Evolutionary conservation across 2,888 invertebrate genomes (phyloP).

Genomic region (Aleiodes testaceus): DNA sequence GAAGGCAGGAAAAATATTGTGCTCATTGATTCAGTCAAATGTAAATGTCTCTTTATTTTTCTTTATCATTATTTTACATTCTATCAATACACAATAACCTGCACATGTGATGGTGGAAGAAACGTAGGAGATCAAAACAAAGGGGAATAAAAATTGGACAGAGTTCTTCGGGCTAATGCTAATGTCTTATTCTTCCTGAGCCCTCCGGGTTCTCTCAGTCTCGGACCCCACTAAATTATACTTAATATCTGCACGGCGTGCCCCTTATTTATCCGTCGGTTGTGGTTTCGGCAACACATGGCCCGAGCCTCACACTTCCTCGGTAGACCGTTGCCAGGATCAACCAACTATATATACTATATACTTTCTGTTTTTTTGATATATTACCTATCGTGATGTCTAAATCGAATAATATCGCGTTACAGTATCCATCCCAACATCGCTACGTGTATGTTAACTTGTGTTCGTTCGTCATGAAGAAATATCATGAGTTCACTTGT

Average conservation of each 20-base stretch:
- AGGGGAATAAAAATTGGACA: slow-evolving; percentile 28
- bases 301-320: slow-evolving; percentile 41
- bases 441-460: too few species aligned
- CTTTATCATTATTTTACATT: too few species aligned
- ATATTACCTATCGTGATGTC: too few species aligned
- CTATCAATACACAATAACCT: not conserved
- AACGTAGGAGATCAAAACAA: slow-evolving; percentile 12
- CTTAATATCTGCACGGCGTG: slow-evolving; percentile 58
- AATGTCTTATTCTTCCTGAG: slow-evolving; percentile 50
- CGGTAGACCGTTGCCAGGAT: not conserved
- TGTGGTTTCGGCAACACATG: slow-evolving; percentile 51
- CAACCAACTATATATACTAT: not conserved
- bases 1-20: slow-evolving; percentile 14
- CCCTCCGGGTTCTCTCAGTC: slow-evolving; percentile 26
- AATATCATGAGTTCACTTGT: too few species aligned
- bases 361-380: slow-evolving; percentile 7
- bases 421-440: too few species aligned
- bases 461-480: too few species aligned
- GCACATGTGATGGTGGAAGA: not conserved
- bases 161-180: slow-evolving; percentile 42
- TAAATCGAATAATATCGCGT: too few species aligned
- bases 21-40: slow-evolving; percentile 6
- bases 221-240: slow-evolving; percentile 59
- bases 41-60: not conserved
- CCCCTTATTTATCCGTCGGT: slow-evolving; percentile 54